Conservation (phyloP, 2,113 vertebrate species). For the Oncorhynchus keta region DNA sequence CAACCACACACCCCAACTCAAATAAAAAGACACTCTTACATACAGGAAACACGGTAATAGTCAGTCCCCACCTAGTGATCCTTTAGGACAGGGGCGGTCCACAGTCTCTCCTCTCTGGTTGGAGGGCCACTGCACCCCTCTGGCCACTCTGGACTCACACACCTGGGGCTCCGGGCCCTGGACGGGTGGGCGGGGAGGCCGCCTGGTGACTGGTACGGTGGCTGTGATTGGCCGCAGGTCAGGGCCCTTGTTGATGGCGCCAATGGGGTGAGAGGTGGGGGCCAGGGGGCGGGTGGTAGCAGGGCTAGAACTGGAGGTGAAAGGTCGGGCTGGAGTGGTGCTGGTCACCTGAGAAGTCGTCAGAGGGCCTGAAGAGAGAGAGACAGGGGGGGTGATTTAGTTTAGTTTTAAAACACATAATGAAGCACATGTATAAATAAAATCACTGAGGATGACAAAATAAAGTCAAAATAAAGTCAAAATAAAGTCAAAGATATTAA, state of each 20-base stretch:
- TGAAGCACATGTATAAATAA: too few relatives aligned
- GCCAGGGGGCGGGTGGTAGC: slow-evolving; percentile 80
- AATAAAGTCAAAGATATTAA: too few relatives aligned
- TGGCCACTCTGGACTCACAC: slow-evolving; percentile 78
- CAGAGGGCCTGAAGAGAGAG: slow-evolving; percentile 72
- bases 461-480: too few relatives aligned
- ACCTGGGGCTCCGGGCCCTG: slow-evolving; percentile 76
- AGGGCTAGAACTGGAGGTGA: slow-evolving; percentile 77
- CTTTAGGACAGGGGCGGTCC: slow-evolving; percentile 89
- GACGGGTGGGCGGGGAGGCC: slow-evolving; percentile 77
- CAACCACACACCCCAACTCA: slow-evolving; percentile 1
- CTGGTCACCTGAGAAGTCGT: slow-evolving; percentile 80
- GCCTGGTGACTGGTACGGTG: slow-evolving; percentile 80
- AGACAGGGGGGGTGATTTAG: not conserved
- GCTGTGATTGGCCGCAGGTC: slow-evolving; percentile 83
- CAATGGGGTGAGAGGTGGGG: slow-evolving; percentile 83
- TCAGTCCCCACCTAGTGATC: slow-evolving; percentile 81
- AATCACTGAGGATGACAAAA: too few relatives aligned
- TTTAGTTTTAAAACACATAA: too few relatives aligned
- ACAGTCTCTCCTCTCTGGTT: slow-evolving; percentile 87
- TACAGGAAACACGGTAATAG: not conserved
- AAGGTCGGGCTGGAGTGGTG: slow-evolving; percentile 73
- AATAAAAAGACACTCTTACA: not conserved
- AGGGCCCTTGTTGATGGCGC: slow-evolving; percentile 87
- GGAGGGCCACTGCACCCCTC: slow-evolving; percentile 85